Evolutionary conservation across 1,140 invertebrate species (phyloP).

Genomic region (Lepidotrigona ventralis): DNA sequence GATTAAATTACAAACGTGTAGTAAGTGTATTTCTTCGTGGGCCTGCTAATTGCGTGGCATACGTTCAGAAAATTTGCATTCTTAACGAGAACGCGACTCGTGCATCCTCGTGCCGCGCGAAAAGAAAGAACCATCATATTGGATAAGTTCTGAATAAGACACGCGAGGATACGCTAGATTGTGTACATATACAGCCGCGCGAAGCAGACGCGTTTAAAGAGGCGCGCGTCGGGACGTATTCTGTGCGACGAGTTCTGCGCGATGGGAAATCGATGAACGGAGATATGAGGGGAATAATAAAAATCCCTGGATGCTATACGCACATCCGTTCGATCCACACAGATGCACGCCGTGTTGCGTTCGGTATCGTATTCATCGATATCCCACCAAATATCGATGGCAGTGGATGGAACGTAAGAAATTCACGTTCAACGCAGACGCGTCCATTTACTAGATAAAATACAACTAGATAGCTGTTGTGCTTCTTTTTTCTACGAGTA

Average conservation of each 20-base stretch:
- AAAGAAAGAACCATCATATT: background rate
- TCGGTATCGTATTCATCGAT: slow-evolving; percentile 56
- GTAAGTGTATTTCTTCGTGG: background rate
- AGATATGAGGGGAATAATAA: slow-evolving; percentile 46
- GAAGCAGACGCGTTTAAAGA: slow-evolving; percentile 20
- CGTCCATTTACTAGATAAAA: slow-evolving; percentile 57
- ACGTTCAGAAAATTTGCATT: background rate
- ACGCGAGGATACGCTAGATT: background rate
- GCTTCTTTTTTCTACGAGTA: slow-evolving; percentile 5
- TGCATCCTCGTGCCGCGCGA: background rate
- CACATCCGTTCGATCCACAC: background rate
- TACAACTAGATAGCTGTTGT: slow-evolving; percentile 42
- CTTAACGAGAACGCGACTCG: background rate
- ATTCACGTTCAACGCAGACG: slow-evolving; percentile 46
- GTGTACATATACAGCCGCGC: background rate
- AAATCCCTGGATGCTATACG: slow-evolving; percentile 36
- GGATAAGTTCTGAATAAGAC: background rate
- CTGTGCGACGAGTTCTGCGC: slow-evolving; percentile 2
- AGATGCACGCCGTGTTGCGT: slow-evolving; percentile 31
- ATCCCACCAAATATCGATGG: slow-evolving; percentile 45
- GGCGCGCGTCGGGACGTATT: background rate
- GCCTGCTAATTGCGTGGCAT: background rate
- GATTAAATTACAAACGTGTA: background rate
- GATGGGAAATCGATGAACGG: slow-evolving; percentile 26
- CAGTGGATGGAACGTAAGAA: slow-evolving; percentile 53